Base-by-base conservation (phyloP, 2,888 invertebrate genomes). In the Eupithecia insigniata region DNA sequence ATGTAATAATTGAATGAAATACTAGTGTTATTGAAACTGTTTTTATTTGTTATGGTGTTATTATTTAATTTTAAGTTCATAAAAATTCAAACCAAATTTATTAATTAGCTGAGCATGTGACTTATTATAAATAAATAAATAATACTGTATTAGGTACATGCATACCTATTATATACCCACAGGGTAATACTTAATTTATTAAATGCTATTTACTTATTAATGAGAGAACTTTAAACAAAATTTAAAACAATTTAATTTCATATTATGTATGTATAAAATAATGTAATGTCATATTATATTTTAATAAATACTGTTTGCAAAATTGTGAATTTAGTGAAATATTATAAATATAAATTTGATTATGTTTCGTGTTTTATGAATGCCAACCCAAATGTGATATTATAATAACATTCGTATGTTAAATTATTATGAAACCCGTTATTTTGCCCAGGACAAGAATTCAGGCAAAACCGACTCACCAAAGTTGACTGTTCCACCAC, bases 381-480 rank as follows among this genome's bases (percentile, higher is more conserved):
- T 61, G 32, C 61, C 16, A 67, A 58, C n/a, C 51, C 69, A 60
- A 66, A 32, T 46, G 26, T 58, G 39, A 10, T n/a, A 28, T 66
- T 34, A 7, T 39, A 39, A 36, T 70, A 64, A 62, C 58, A 70
- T 70, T 75, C 64, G 2, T 69, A 32, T 58, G 71, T 75, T 75
- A 70, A 51, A 36, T 62, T 64, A 64, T 64, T 34, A 22, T 72
- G 74, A 72, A 79, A 69, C 69, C 84, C 81, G 72, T 76, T 80
- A 80, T 81, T 78, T 80, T 83, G 82, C 86, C 87, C 85, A 85
- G 78, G 82, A 77, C 75, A 71, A 72, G 69, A 80, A 80, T 76
- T 83, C 78, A 85, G 87, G 86, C 87, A 85, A 87, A 74, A 84
- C 90, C 83, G 85, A 94, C 93, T 93, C 90, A 93, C 93, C 93